Evolutionary conservation across 2,888 invertebrate species (phyloP), one percentile per base, ranked within the genome.

Genomic region (Candidula unifasciata): DNA sequence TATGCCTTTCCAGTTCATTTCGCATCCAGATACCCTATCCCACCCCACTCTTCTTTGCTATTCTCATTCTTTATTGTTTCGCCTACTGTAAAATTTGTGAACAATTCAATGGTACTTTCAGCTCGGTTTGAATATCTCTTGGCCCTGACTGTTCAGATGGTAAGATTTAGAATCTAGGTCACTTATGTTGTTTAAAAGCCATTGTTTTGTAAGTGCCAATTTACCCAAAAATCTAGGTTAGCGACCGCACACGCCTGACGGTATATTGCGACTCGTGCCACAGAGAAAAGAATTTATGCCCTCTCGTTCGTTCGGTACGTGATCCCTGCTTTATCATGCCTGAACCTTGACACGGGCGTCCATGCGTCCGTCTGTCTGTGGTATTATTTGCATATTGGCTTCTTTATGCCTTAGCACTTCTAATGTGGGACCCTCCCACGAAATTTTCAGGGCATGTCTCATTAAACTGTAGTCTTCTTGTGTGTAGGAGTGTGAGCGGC

Each of bases 151-250:
- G 35, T 71, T 37, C 24, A 71, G 24, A 35, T 24, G 37, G 6
- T 18, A 71, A 71, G 37, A 44, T 24, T 44, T 44, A 6, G 24
- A 71, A 71, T 71, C 71, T 44, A 44, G 71, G 71, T 71, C 71
- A 71, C 24, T 27, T 68, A 68, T 30, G 68, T 27, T 68, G 68
- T 30, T 71, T 21, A 71, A 18, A 16, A 13, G n/a, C 52, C 52
- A 74, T 74, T 74, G 73, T 74, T 44, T n/a, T 44, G 52, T 74
- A 35, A 52, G 52, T 52, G 52, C 8, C 52, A 74, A 74, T 52
- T 74, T 74, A 18, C 27, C 52, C 37, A 74, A n/a, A 74, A 74
- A 74, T 52, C 73, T 74, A 52, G 73, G 52, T 52, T 74, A 52
- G 27, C 44, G 52, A 6, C 10, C 27, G 73, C 73, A 74, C 73